Percentiles rank a stretch among this genome's conserved stretches.
These are phyloP conservation scores for Shargacucullia verbasci DNA, from an alignment of 2,888 invertebrate genomes.

Conservation along the genomic window DNA sequence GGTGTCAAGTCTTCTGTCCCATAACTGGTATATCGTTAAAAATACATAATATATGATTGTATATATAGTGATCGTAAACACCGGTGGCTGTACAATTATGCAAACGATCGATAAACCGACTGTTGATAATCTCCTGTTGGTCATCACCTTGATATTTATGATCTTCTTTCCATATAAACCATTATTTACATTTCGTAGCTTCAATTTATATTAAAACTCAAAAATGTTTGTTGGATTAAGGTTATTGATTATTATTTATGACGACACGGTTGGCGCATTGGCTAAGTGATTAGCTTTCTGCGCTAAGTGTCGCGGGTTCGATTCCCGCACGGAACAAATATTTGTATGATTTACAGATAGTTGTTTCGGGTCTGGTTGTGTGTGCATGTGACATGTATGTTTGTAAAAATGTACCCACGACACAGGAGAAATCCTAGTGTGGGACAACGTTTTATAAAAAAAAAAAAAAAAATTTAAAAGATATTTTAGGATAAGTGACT, in stretches of 20 bases:
- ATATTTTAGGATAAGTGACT: slow-evolving; percentile 7
- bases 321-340: too few relatives aligned
- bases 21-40: background rate
- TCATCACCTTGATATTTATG: slow-evolving; percentile 55
- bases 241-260: slow-evolving; percentile 36
- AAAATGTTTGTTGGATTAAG: slow-evolving; percentile 29
- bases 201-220: slow-evolving; percentile 34
- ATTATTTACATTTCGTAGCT: slow-evolving; percentile 53
- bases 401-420: too few relatives aligned
- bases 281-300: too few relatives aligned
- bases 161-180: slow-evolving; percentile 37
- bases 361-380: too few relatives aligned
- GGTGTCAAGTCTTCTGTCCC: background rate
- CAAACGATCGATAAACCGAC: slow-evolving; percentile 37
- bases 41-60: too few relatives aligned
- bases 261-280: too few relatives aligned
- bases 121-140: slow-evolving; percentile 47
- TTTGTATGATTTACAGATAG: too few relatives aligned
- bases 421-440: too few relatives aligned
- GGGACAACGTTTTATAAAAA: too few relatives aligned
- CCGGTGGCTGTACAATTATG: slow-evolving; percentile 40
- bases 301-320: too few relatives aligned
- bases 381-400: too few relatives aligned
- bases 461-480: too few relatives aligned
- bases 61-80: slow-evolving; percentile 20